Conservation (phyloP, 2,113 vertebrate genomes). For the Ammospiza caudacuta region DNA sequence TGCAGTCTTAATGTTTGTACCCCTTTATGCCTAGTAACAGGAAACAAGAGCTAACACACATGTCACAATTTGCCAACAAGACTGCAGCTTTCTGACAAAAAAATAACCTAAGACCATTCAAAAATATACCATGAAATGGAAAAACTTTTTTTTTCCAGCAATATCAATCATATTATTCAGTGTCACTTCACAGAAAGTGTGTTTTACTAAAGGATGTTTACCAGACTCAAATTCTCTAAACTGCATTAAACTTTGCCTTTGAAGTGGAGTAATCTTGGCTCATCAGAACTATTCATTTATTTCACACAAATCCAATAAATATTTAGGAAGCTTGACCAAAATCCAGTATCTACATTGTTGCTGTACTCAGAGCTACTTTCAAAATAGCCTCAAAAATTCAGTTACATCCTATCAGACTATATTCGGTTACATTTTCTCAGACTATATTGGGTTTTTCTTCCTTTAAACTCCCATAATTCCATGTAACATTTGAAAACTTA, state of each 20-base stretch:
- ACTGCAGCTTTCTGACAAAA: neutral
- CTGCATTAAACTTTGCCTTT: neutral
- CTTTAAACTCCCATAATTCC: neutral
- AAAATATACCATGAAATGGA: neutral
- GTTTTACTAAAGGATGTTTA: neutral
- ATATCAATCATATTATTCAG: neutral
- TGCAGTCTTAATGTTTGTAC: neutral
- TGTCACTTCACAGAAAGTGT: neutral
- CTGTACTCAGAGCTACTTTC: neutral
- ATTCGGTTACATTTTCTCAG: neutral
- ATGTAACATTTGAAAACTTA: neutral
- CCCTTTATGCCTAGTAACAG: neutral
- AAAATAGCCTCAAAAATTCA: neutral
- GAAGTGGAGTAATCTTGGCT: neutral
- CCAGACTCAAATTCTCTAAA: neutral
- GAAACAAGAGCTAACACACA: neutral
- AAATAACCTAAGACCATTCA: neutral
- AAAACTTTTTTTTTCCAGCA: neutral
- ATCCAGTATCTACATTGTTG: neutral
- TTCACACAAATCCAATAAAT: neutral
- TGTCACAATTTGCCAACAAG: neutral
- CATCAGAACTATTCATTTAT: neutral
- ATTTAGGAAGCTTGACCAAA: neutral
- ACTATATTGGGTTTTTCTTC: neutral
- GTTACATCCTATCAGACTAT: neutral